Percentiles rank a stretch among this genome's conserved stretches.
phyloP scores from a whole-genome alignment of 2,113 vertebrate species.

The Antigone vipio region DNA sequence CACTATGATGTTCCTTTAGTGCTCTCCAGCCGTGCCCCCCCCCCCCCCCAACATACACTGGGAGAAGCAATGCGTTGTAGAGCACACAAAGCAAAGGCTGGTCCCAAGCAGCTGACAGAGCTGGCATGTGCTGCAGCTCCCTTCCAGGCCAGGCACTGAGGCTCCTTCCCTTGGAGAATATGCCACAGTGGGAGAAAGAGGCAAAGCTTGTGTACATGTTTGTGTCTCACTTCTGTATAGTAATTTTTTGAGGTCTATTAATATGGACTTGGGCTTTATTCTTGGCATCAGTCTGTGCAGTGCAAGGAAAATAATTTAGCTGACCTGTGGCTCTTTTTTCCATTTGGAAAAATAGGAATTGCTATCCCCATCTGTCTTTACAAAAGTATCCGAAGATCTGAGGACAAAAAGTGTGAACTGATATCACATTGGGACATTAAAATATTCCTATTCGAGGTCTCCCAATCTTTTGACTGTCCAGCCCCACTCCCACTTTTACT shows the following conservation, averaged over 20 bases:
- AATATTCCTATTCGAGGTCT: neutral
- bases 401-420: neutral
- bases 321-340: neutral
- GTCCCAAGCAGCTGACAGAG: neutral
- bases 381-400: neutral
- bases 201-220: neutral
- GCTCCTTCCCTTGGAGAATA: neutral
- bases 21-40: neutral
- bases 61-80: neutral
- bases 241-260: neutral
- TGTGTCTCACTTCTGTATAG: neutral
- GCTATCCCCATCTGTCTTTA: neutral
- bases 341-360: neutral
- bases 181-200: neutral
- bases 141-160: neutral
- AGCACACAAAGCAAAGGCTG: neutral
- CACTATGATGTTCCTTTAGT: neutral
- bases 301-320: neutral
- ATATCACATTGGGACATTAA: neutral
- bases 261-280: neutral
- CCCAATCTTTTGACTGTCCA: neutral
- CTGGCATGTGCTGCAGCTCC: neutral
- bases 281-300: neutral
- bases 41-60: accelerated
- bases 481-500: neutral